Evolutionary conservation across 2,888 invertebrate species (phyloP), one percentile per base, ranked within the genome.

Genomic region (Drosophila colorata): DNA sequence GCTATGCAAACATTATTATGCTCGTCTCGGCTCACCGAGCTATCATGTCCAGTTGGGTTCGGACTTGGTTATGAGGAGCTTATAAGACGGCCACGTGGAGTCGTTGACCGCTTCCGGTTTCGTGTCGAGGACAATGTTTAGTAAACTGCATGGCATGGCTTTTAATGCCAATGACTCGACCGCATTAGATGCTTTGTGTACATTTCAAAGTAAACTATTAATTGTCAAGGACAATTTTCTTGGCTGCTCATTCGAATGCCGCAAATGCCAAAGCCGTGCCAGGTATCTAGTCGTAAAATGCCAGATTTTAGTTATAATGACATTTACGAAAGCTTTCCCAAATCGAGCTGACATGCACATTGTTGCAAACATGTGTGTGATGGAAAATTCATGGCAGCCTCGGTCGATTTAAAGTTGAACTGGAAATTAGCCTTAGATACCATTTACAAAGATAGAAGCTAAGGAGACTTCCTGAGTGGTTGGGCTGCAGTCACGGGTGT

Each of bases 1-100:
- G 87, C 83, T 84, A 87, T 80, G 87, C 87, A 84, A 84, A 84
- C 83, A 87, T 80, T 84, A 84, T 84, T 84, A 80, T 84, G 79
- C 74, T 71, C 51, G 58, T 66, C 47, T 49, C 51, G 40, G 51
- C n/a, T 58, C 57, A 18, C 61, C 44, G 57, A 14, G 51, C 53
- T 51, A 64, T 38, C 58, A 11, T 43, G 58, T 69, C 48, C 64
- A 74, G 49, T 16, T 59, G 44, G 44, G 37, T 3, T 52, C 28
- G 37, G 35, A 31, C 38, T 13, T 43, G 31, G 25, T 25, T 69
- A 61, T 64, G 64, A 70, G 69, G 69, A 65, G 71, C 69, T 71
- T 73, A 67, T 63, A 75, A 67, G 76, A 65, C 59, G 25, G 53
- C 47, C 48, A 71, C 40, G 43, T 63, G 46, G 55, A 47, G 70